Conservation (phyloP, 2,113 vertebrate species). For the Forbesichthys papilliferus region DNA sequence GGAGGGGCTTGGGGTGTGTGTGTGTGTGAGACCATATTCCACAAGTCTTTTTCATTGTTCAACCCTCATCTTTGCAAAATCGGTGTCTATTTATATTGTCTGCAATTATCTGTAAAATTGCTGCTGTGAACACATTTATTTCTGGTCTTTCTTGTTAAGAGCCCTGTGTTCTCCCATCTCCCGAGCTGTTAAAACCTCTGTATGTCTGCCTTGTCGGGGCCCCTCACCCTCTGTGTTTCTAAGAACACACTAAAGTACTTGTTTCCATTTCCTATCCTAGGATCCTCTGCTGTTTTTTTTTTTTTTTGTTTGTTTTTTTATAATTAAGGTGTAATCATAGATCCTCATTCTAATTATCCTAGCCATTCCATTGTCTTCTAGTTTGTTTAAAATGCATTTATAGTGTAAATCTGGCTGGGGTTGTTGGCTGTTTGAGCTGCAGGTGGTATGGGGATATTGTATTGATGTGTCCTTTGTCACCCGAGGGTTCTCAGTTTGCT, state of each 20-base stretch:
- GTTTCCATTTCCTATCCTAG: constrained; percentile 32
- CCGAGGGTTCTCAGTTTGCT: no score
- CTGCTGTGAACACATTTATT: constrained; percentile 47
- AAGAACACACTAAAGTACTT: constrained; percentile 18
- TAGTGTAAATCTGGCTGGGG: constrained; percentile 19
- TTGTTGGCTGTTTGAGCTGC: constrained; percentile 17
- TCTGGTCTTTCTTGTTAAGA: constrained; percentile 29
- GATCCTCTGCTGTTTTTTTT: constrained; percentile 14
- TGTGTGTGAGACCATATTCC: constrained; percentile 22
- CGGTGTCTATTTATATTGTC: constrained; percentile 50
- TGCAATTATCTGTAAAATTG: constrained; percentile 46
- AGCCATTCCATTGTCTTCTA: constrained; percentile 62
- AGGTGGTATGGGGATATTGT: constrained; percentile 18
- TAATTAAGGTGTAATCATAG: background rate
- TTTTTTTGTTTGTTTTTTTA: background rate
- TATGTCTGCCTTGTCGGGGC: background rate
- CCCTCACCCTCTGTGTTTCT: background rate
- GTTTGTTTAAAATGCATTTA: constrained; percentile 47
- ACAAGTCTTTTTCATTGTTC: constrained; percentile 20
- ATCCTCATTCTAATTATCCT: constrained; percentile 26
- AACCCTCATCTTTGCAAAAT: constrained; percentile 40
- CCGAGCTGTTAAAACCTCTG: background rate
- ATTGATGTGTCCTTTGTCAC: background rate
- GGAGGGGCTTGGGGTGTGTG: constrained; percentile 10
- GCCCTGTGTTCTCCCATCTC: constrained; percentile 20